Percentiles rank a stretch among this genome's conserved stretches.
These are phyloP conservation scores for Molossus molossus DNA, from an alignment of 2,797 vertebrate genomes.

Conservation along the genomic window DNA sequence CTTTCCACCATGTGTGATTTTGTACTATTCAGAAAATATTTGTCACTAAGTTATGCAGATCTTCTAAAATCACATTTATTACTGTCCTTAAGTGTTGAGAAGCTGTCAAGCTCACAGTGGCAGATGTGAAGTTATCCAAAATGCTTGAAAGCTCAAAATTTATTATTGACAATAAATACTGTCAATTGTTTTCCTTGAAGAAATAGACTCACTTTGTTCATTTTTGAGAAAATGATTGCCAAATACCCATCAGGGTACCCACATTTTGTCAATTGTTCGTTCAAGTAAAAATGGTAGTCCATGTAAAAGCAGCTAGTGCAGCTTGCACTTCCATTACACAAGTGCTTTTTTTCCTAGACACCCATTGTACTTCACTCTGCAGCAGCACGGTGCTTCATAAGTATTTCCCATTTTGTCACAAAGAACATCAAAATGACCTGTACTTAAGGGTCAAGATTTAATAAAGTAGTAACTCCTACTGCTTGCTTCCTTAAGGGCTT, in stretches of 20 bases:
- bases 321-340: not conserved
- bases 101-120: not conserved
- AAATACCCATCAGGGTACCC: not conserved
- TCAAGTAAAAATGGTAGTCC: conserved; percentile 9
- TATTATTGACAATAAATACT: conserved; percentile 34
- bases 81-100: not conserved
- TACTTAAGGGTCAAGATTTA: conserved; percentile 11
- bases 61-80: not conserved
- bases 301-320: not conserved
- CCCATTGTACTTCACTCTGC: not conserved
- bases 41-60: not conserved
- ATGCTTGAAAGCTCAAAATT: conserved; percentile 36
- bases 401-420: conserved; percentile 37
- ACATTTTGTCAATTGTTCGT: not conserved
- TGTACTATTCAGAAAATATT: not conserved
- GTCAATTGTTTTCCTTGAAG: conserved; percentile 65
- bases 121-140: conserved; percentile 31
- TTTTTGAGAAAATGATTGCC: conserved; percentile 66
- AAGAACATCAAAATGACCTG: conserved; percentile 44
- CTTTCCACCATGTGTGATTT: not conserved
- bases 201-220: conserved; percentile 61
- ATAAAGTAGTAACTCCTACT: conserved; percentile 26
- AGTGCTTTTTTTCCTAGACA: conserved; percentile 5
- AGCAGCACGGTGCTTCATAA: not conserved
- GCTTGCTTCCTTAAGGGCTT: conserved; percentile 47